Percentiles rank a stretch among this genome's conserved stretches.
phyloP scores from a whole-genome alignment of 2,797 vertebrate genomes.

The Heteromormyrus szaboi region DNA sequence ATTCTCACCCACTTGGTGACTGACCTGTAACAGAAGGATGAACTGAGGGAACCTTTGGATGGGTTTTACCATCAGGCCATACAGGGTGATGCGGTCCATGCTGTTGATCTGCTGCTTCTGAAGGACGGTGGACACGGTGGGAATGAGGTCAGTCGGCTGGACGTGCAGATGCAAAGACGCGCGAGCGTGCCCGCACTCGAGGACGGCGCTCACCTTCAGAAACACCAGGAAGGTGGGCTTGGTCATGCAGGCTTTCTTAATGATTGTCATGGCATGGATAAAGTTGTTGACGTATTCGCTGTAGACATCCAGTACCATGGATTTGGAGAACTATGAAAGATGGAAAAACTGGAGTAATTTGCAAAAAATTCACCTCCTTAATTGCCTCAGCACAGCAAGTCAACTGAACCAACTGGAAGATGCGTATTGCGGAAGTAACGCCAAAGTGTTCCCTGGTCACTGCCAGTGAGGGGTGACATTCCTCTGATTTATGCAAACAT shows the following conservation, averaged over 20 bases:
- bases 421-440: neutral
- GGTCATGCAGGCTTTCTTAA: conserved; percentile 79
- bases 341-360: neutral
- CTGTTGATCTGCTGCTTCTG: conserved; percentile 88
- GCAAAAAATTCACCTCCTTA: neutral
- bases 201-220: conserved; percentile 64
- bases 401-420: neutral
- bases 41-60: conserved; percentile 97
- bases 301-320: conserved; percentile 80
- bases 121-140: neutral
- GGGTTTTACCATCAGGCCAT: conserved; percentile 95
- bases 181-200: neutral
- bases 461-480: neutral
- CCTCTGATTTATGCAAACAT: neutral
- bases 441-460: neutral
- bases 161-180: neutral
- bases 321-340: conserved; percentile 71
- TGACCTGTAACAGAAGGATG: conserved; percentile 91
- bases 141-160: neutral
- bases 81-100: conserved; percentile 85
- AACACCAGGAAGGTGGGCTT: conserved; percentile 79
- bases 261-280: conserved; percentile 73
- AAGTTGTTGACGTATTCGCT: conserved; percentile 85
- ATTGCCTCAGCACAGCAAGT: neutral
- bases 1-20: neutral